phyloP scores from a whole-genome alignment of 2,113 vertebrate species.

The Antigone vipio region DNA sequence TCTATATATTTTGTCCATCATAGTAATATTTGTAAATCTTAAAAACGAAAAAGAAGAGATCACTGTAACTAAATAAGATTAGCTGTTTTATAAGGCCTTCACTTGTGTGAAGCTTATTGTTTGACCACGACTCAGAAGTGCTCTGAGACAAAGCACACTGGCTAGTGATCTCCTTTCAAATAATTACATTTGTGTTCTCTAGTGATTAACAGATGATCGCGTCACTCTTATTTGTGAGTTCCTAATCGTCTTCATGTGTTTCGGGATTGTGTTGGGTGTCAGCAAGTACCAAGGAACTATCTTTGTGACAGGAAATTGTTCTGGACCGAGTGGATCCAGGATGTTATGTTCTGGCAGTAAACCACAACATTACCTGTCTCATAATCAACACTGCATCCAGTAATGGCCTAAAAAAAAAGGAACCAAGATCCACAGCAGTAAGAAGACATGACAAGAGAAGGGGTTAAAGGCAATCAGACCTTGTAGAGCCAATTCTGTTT shows the following conservation, averaged over 20 bases:
- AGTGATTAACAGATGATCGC: background rate
- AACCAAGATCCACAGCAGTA: background rate
- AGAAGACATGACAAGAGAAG: background rate
- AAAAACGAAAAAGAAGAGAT: background rate
- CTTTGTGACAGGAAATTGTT: background rate
- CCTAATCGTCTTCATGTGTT: background rate
- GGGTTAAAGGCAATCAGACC: background rate
- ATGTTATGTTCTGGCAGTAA: background rate
- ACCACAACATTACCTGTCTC: background rate
- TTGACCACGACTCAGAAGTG: background rate
- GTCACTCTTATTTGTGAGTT: background rate
- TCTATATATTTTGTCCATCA: background rate
- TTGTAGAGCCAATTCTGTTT: background rate
- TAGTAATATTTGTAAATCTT: background rate
- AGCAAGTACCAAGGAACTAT: background rate
- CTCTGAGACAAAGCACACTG: background rate
- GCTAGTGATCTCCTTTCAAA: background rate
- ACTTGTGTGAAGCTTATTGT: background rate
- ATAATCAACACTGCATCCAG: background rate
- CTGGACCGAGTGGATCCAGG: background rate
- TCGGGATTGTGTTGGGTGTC: background rate
- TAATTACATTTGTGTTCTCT: background rate
- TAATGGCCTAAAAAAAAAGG: background rate
- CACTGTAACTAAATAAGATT: background rate
- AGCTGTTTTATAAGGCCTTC: background rate